Evolutionary conservation across 30 jellyfish, hydroid and myxozoan genomes (phyloP), one percentile per base, ranked within the genome.

Genomic region (Aurelia sp.): DNA sequence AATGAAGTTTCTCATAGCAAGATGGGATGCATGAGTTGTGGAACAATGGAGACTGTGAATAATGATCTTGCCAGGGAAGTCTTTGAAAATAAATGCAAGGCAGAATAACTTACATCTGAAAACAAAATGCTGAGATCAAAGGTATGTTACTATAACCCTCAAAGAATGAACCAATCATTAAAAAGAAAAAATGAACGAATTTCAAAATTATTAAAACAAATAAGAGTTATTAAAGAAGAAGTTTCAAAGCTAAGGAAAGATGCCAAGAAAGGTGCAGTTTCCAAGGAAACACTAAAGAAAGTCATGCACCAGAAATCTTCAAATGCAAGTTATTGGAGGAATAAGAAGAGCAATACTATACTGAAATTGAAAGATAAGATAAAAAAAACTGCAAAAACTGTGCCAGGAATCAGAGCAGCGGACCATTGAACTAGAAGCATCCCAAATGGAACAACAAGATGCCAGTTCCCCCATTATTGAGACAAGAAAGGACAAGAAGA

Each of bases 281-380:
- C 8, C 51, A 60, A 60, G 33, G 78, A 33, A 67, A 30, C 16
- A 65, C 47, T 65, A 8, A 65, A 65, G 4, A 23, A 30, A 65
- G 47, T 65, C 47, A 65, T 15, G 31, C 16, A 50, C 4, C 57
- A 65, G 52, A n/a, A 65, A 65, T 15, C 52, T 17, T 65, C 76
- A 5, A 65, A 65, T 65, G 52, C 76, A n/a, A 65, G 76, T 65
- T 65, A 65, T 13, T 65, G 76, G 76, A 65, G 31, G 31, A 67
- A 67, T 6, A 65, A 65, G 76, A 65, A 13, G 47, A 15, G 47
- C 37, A 21, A 0, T 13, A 30, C 17, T 65, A 27, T 33, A 0
- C 40, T 17, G 8, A 27, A 65, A 13, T 65, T 65, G 31, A 65
- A 33, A 33, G 15, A 15, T 17, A 65, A 65, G 52, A 33, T 65